Evolutionary conservation across 2,888 invertebrate genomes (phyloP).

Genomic region (Cryptocephalus primarius): DNA sequence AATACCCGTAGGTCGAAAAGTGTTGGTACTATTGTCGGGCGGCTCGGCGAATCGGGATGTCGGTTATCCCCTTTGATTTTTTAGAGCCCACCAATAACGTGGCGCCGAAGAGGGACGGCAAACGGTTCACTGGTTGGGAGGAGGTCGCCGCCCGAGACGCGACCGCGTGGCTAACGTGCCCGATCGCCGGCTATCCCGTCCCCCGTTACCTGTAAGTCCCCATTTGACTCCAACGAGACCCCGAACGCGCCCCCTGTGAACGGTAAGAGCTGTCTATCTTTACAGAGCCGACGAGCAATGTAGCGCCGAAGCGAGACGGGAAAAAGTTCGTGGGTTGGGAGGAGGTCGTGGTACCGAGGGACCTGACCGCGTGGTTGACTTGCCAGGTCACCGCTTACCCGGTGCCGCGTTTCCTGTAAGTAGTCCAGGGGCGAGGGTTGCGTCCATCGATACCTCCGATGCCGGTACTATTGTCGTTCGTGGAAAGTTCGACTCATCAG

Average conservation of each 20-base stretch:
- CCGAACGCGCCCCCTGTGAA: not conserved
- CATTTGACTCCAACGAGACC: too few species aligned
- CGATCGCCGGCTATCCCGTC: constrained; percentile 56
- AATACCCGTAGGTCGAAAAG: too few species aligned
- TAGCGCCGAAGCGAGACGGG: constrained; percentile 50
- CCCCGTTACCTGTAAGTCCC: constrained; percentile 37
- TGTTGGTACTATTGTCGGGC: too few species aligned
- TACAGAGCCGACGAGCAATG: constrained; percentile 51
- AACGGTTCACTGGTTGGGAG: constrained; percentile 44
- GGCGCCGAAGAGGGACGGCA: constrained; percentile 46
- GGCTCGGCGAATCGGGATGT: too few species aligned
- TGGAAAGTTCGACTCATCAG: constrained; percentile 1
- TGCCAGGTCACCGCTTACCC: constrained; percentile 49
- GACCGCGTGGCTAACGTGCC: constrained; percentile 53
- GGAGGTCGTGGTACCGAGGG: constrained; percentile 43
- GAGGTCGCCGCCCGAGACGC: constrained; percentile 42
- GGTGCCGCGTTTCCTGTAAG: constrained; percentile 36
- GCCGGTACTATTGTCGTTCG: not conserved
- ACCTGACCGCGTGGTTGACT: constrained; percentile 48
- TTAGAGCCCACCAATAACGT: constrained; percentile 47
- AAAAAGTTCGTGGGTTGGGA: constrained; percentile 48
- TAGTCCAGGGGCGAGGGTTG: constrained; percentile 1
- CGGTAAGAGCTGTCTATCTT: not conserved
- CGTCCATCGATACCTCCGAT: not conserved
- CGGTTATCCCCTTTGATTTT: too few species aligned